Conservation (phyloP, 2,888 invertebrate genomes). For the Nomada fabriciana region DNA sequence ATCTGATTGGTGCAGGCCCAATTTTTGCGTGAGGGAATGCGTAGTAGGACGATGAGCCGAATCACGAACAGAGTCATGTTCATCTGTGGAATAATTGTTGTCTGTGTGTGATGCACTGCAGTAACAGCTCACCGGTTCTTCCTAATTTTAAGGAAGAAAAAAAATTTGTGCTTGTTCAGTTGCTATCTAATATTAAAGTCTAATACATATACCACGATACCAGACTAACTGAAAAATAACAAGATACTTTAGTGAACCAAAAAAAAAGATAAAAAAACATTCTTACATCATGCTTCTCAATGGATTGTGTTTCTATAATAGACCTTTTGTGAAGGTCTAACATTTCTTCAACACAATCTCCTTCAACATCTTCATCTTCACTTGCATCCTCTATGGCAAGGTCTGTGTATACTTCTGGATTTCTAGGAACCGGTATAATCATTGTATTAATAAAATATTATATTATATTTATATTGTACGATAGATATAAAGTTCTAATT, state of each 20-base stretch:
- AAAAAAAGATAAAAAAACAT: slow-evolving; percentile 12
- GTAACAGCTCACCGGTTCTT: slow-evolving; percentile 88
- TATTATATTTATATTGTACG: slow-evolving; percentile 1
- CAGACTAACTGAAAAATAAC: slow-evolving; percentile 19
- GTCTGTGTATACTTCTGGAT: slow-evolving; percentile 78
- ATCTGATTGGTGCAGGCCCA: slow-evolving; percentile 89
- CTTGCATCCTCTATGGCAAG: slow-evolving; percentile 84
- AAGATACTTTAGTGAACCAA: slow-evolving; percentile 23
- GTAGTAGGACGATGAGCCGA: slow-evolving; percentile 83
- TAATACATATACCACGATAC: slow-evolving; percentile 8
- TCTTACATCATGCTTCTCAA: slow-evolving; percentile 81
- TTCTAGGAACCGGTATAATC: slow-evolving; percentile 65
- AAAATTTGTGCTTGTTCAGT: slow-evolving; percentile 42
- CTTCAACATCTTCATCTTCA: slow-evolving; percentile 78
- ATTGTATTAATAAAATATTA: neutral
- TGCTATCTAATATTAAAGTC: slow-evolving; percentile 14
- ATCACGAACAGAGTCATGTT: slow-evolving; percentile 88
- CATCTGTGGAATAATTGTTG: slow-evolving; percentile 90
- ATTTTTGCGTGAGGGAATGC: slow-evolving; percentile 76
- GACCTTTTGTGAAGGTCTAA: slow-evolving; percentile 77
- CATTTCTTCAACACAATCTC: slow-evolving; percentile 79
- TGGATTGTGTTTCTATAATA: slow-evolving; percentile 76
- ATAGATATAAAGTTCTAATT: neutral
- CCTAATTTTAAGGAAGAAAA: slow-evolving; percentile 73
- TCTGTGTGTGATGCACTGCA: slow-evolving; percentile 92